Evolutionary conservation across 2,888 invertebrate genomes (phyloP), one percentile per base, ranked within the genome.

Genomic region (Drosophila buzzatii): DNA sequence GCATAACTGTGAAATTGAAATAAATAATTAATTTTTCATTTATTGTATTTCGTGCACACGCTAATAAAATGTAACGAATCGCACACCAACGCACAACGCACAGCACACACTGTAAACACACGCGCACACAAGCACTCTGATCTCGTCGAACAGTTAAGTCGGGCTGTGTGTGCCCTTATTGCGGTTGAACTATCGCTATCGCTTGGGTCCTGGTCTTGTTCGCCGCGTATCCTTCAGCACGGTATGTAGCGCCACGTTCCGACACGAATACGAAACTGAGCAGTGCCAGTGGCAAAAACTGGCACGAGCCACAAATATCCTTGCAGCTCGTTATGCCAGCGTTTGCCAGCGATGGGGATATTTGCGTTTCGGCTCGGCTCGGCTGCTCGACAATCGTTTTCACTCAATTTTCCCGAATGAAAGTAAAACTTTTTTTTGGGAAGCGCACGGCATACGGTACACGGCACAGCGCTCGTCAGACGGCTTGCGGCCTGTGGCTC

Each of bases 191-290:
- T 62, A 79, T 57, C 67, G 53, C 55, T 45, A 79, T 57, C 67
- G 53, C 55, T 45, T 44, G 57, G 31, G 35, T 58, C n/a, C 18
- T 41, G 47, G 64, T 41, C 27, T 55, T 55, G 55, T 72, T 39
- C 49, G 39, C 41, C 83, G 90, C 91, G 91, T 91, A 91, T 89
- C 91, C 90, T 90, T 89, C 79, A 91, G 86, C 85, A 90, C 89
- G 85, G 84, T 55, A 55, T 88, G 92, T 91, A 91, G 92, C 92
- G 92, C 81, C 91, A 92, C 91, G 93, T 93, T 92, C 92, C 92
- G 91, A 91, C 90, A 93, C 93, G 92, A 92, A 93, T 92, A 91
- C 92, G 92, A 92, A 93, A 93, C 93, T 93, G 92, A 93, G 91
- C 85, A 76, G 64, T 79, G 79, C 60, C 57, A 74, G 72, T 85